These are phyloP conservation scores for Acromyrmex heyeri DNA, from an alignment of 1,140 invertebrate genomes.

Conservation along the genomic window DNA sequence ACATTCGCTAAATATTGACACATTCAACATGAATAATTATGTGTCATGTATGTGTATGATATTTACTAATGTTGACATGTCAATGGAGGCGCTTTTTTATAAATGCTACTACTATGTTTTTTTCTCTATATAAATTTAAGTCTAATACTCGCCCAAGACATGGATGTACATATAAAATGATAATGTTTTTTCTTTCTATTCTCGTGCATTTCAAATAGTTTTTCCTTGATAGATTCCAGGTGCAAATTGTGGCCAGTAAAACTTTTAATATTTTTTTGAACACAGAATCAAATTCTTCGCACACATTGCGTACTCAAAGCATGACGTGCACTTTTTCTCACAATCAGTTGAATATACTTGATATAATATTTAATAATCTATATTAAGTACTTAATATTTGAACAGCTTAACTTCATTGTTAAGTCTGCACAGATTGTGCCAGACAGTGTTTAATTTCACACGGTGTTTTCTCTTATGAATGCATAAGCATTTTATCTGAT, in stretches of 20 bases:
- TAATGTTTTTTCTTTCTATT: neutral
- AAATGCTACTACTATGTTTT: too few relatives aligned
- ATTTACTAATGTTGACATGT: too few relatives aligned
- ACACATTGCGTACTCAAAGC: neutral
- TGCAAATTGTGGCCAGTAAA: neutral
- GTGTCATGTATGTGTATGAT: too few relatives aligned
- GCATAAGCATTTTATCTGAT: constrained; percentile 63
- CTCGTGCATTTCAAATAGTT: neutral
- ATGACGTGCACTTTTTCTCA: neutral
- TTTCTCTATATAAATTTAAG: neutral
- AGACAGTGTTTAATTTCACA: too few relatives aligned
- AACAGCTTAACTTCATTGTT: neutral
- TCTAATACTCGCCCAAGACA: neutral
- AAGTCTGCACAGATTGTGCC: neutral
- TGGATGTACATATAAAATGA: neutral
- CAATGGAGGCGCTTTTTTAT: too few relatives aligned
- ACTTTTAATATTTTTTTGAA: neutral
- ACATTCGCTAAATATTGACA: too few relatives aligned
- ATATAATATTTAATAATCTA: neutral
- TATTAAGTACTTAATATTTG: constrained; percentile 11
- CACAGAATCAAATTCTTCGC: neutral
- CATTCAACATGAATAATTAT: too few relatives aligned
- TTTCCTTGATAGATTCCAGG: neutral
- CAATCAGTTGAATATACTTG: neutral
- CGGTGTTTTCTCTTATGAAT: neutral